phyloP scores from a whole-genome alignment of 2,113 vertebrate genomes.

The Oxygymnocypris stewartii region DNA sequence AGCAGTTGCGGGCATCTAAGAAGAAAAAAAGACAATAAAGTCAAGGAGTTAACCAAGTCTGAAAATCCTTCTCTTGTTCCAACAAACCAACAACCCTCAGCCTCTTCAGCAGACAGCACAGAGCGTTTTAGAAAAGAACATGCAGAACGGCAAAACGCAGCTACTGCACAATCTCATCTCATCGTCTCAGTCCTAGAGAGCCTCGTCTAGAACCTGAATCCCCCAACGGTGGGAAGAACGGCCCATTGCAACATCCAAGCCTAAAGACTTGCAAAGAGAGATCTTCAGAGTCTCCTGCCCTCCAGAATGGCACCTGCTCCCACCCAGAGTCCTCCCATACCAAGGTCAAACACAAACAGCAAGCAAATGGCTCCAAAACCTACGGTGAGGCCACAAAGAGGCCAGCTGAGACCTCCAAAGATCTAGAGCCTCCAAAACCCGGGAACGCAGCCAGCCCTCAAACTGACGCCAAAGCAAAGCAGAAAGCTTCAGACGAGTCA shows the following conservation, averaged over 20 bases:
- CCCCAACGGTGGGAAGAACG: constrained; percentile 37
- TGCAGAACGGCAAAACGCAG: constrained; percentile 84
- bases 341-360: constrained; percentile 79
- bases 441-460: constrained; percentile 65
- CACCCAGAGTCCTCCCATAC: constrained; percentile 68
- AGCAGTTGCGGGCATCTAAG: constrained; percentile 83
- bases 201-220: constrained; percentile 53
- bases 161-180: constrained; percentile 78
- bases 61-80: constrained; percentile 52
- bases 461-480: constrained; percentile 66
- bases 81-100: constrained; percentile 74
- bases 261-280: constrained; percentile 75
- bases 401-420: constrained; percentile 66
- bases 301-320: constrained; percentile 73
- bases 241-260: constrained; percentile 60
- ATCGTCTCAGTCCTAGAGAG: constrained; percentile 72
- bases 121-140: constrained; percentile 74
- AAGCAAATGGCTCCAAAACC: constrained; percentile 63
- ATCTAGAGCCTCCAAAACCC: constrained; percentile 70
- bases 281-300: constrained; percentile 73
- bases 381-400: constrained; percentile 72
- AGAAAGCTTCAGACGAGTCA: constrained; percentile 72
- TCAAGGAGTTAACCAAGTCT: constrained; percentile 75
- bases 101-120: constrained; percentile 78
- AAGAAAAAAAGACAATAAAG: constrained; percentile 93